These are phyloP conservation scores for Coregonus sp. DNA, from an alignment of 2,797 vertebrate genomes.

Conservation along the genomic window DNA sequence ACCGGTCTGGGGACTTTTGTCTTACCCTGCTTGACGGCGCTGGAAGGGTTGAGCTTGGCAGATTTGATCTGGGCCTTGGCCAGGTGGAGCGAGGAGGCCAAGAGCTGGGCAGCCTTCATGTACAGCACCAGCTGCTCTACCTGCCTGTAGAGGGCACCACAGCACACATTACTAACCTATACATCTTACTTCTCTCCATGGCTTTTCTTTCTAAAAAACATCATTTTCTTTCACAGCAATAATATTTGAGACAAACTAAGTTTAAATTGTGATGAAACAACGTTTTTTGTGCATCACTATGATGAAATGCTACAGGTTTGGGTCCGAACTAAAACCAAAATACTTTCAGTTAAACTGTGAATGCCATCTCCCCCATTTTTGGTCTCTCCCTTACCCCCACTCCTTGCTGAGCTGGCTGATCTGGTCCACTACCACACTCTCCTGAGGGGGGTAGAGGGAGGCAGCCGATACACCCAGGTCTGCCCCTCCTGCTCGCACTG, in stretches of 20 bases:
- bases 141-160: conserved; percentile 78
- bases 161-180: conserved; percentile 1
- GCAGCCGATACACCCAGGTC: conserved; percentile 85
- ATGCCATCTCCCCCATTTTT: too few species aligned
- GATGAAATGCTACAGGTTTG: too few species aligned
- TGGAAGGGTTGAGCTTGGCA: conserved; percentile 91
- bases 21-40: conserved; percentile 92
- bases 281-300: too few species aligned
- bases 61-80: conserved; percentile 96
- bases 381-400: conserved; percentile 84
- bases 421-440: conserved; percentile 95
- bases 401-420: conserved; percentile 97
- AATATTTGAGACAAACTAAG: too few species aligned
- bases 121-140: conserved; percentile 96
- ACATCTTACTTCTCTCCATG: not conserved
- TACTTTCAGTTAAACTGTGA: too few species aligned
- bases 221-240: too few species aligned
- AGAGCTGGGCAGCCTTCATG: conserved; percentile 94
- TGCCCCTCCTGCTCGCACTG: conserved; percentile 78
- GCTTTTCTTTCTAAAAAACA: too few species aligned
- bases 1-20: not conserved
- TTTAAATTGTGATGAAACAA: too few species aligned
- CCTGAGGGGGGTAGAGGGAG: conserved; percentile 90
- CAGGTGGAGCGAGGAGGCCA: conserved; percentile 94
- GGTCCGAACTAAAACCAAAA: too few species aligned